Percentiles rank a stretch among this genome's conserved stretches.
Conservation (phyloP, 2,797 vertebrate genomes). For the Simalia tracyae region DNA sequence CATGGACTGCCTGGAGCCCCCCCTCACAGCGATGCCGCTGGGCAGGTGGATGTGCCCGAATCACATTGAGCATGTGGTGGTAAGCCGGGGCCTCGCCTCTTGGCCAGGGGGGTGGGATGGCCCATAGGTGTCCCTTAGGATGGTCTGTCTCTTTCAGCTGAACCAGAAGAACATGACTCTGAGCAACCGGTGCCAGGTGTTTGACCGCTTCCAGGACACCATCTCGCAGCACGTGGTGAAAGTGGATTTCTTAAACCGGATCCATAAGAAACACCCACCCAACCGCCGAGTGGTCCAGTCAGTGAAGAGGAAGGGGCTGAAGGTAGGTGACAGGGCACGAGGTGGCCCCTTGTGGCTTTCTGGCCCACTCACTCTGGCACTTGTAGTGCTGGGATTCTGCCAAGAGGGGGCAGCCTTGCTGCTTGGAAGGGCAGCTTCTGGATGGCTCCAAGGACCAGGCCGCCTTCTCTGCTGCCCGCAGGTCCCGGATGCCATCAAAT, state of each 20-base stretch:
- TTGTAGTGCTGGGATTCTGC: slow-evolving; percentile 24
- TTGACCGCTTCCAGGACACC: slow-evolving; percentile 93
- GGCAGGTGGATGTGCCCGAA: slow-evolving; percentile 99
- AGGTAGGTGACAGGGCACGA: slow-evolving; percentile 73
- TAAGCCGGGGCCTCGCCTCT: slow-evolving; percentile 68
- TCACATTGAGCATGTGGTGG: slow-evolving; percentile 94
- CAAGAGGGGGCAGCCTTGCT: slow-evolving; percentile 48
- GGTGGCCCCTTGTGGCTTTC: neutral
- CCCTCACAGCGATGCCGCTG: slow-evolving; percentile 94
- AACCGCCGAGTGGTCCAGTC: slow-evolving; percentile 82
- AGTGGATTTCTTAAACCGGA: slow-evolving; percentile 90
- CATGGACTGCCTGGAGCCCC: slow-evolving; percentile 99
- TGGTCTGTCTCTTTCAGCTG: slow-evolving; percentile 75
- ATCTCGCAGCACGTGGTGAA: slow-evolving; percentile 94
- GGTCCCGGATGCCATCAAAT: slow-evolving; percentile 98
- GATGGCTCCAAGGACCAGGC: neutral
- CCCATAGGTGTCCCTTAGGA: neutral
- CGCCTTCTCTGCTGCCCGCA: slow-evolving; percentile 43
- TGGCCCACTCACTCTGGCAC: accelerated
- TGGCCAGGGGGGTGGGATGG: neutral
- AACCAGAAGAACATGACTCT: slow-evolving; percentile 92
- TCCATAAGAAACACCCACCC: slow-evolving; percentile 87
- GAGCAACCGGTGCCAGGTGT: slow-evolving; percentile 92
- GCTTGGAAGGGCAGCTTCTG: accelerated
- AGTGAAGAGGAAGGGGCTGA: slow-evolving; percentile 86